A percentile compares a stretch with the other conserved stretches of the same genome.
These are phyloP conservation scores for Micrastur ruficollis DNA, from an alignment of 2,797 vertebrate species.

Conservation along the genomic window DNA sequence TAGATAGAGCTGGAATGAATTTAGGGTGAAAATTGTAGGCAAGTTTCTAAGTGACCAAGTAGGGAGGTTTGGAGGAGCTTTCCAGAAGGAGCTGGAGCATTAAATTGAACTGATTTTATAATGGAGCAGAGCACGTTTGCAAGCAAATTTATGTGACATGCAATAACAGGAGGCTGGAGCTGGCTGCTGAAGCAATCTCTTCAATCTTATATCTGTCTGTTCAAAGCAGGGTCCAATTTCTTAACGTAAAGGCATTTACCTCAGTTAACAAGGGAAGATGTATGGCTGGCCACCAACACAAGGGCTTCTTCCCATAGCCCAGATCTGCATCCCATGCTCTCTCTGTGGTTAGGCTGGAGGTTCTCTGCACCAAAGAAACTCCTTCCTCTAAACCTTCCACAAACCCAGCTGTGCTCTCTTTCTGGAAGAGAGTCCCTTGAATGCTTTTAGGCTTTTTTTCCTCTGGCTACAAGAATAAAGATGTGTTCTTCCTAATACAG, in stretches of 20 bases:
- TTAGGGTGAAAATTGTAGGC: neutral
- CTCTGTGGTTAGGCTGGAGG: neutral
- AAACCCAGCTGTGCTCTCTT: neutral
- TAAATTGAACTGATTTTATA: slow-evolving; percentile 14
- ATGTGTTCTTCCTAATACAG: neutral
- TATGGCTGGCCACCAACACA: neutral
- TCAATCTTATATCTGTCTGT: neutral
- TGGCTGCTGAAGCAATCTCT: neutral
- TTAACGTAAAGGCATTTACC: neutral
- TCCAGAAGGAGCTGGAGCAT: neutral
- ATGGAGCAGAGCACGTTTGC: neutral
- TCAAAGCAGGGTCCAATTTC: neutral
- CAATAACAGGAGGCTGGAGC: neutral
- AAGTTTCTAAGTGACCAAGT: neutral
- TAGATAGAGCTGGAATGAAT: neutral
- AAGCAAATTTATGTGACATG: neutral
- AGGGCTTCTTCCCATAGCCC: neutral
- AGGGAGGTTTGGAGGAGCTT: neutral
- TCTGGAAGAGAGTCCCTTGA: neutral
- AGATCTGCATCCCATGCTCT: neutral
- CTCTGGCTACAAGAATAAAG: neutral
- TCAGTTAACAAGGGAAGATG: neutral
- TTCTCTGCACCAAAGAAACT: neutral
- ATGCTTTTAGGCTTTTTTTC: neutral
- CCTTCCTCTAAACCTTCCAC: neutral